These are phyloP conservation scores for Genyomyrus donnyi DNA, from an alignment of 2,113 vertebrate genomes.

Conservation along the genomic window DNA sequence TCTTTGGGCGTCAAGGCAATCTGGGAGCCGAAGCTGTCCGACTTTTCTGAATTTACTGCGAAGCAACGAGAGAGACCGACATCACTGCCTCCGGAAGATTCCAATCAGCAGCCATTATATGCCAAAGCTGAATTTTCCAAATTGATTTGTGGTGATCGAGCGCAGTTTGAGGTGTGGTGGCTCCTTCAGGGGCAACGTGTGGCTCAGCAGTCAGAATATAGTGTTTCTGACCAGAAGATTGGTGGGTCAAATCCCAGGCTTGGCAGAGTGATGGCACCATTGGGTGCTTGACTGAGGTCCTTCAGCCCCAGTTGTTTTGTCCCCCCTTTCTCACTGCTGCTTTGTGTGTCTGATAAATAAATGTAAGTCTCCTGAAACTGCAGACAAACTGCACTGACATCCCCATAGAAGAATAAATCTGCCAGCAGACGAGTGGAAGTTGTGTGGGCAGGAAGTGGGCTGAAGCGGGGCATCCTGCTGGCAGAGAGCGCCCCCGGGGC, in stretches of 20 bases:
- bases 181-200: neutral
- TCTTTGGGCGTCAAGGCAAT: slow-evolving; percentile 23
- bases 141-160: neutral
- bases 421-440: neutral
- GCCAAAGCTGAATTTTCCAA: neutral
- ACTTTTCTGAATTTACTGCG: neutral
- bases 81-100: neutral
- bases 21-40: neutral
- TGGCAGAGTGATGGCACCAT: neutral
- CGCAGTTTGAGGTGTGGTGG: neutral
- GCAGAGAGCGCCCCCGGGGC: neutral
- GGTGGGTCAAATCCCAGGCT: neutral
- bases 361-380: neutral
- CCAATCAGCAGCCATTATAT: neutral
- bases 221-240: neutral
- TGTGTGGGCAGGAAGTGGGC: neutral
- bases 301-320: neutral
- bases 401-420: neutral
- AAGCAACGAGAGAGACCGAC: neutral
- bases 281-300: neutral
- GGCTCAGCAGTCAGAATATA: neutral
- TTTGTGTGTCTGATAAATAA: neutral
- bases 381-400: neutral
- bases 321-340: neutral
- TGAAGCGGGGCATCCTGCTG: neutral